Base-by-base conservation (phyloP, 2,113 vertebrate species). In the Haplochromis vanheusdeni region DNA sequence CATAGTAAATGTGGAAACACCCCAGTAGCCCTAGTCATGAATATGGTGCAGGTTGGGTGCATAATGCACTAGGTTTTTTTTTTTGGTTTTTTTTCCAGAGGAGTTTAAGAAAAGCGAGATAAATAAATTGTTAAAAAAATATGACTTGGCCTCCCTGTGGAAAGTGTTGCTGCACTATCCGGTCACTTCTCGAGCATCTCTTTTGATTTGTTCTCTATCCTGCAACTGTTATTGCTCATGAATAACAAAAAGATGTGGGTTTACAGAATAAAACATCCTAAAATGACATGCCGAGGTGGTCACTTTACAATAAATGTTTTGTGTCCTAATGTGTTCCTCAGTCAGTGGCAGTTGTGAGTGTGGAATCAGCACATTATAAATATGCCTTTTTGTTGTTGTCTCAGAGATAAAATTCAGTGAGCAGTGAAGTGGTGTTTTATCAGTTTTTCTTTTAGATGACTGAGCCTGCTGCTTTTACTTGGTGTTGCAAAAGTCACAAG, bases 1-100 rank as follows among this genome's bases (percentile, higher is more conserved):
- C 89, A 91, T 89, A 93, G 89, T 85, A 84, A 92, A 93, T 89
- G 91, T 89, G 89, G 90, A 93, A 90, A 93, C 89, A 93, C 90
- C 94, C 92, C 91, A 89, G 90, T 90, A 92, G 89, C 91, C 86
- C 79, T 73, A 62, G 86, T 90, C 92, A 94, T 93, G 90, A 94
- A 93, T 94, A 91, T 88, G 86, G 75, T 91, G 89, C 84, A 89
- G 89, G 89, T 91, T 87, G 88, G 89, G 86, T 92, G 89, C 84
- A 88, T 93, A 89, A 94, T 91, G 55, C 81, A 19, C 88, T 58
- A 23, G 86, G 81, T 51, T 85, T 33, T 60, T 14, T 84, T 58
- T 47, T 82, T 40, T 54, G 73, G 12, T 84, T 31, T 58, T 47
- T 82, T 47, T 33, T 40, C 13, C 55, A 28, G 37, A 85, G 42